phyloP scores from a whole-genome alignment of 2,888 invertebrate genomes.

The Leptopilina syphax region DNA sequence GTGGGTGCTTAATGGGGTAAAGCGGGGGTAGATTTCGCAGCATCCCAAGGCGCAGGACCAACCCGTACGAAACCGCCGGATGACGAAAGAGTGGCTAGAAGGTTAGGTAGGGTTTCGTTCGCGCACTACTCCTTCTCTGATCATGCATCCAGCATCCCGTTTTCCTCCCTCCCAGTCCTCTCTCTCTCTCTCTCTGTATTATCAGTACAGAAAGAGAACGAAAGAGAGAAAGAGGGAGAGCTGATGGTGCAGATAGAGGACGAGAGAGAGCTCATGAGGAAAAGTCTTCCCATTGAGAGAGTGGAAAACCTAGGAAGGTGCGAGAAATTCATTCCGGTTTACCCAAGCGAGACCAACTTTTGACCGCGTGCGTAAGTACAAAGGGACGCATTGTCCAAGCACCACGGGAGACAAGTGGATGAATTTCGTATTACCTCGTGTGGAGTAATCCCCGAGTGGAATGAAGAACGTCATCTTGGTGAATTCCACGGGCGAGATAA shows the following conservation, averaged over 20 bases:
- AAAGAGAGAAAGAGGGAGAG: neutral
- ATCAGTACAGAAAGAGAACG: too few relatives aligned
- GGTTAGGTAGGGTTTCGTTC: conserved; percentile 47
- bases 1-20: conserved; percentile 50
- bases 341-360: neutral
- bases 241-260: too few relatives aligned
- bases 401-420: too few relatives aligned
- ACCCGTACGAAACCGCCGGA: conserved; percentile 51
- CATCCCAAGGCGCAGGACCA: conserved; percentile 74
- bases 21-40: conserved; percentile 63
- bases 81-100: conserved; percentile 54
- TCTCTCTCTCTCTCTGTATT: too few relatives aligned
- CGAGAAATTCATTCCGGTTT: conserved; percentile 9
- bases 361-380: too few relatives aligned
- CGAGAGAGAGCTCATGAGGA: too few relatives aligned
- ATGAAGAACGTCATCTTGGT: too few relatives aligned
- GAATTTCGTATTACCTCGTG: too few relatives aligned
- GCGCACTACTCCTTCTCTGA: conserved; percentile 29
- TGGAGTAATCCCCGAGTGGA: too few relatives aligned
- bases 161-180: neutral
- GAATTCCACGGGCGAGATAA: too few relatives aligned
- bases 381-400: too few relatives aligned
- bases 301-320: neutral
- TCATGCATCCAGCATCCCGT: conserved; percentile 41
- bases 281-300: neutral